Percentiles rank a stretch among this genome's conserved stretches.
Conservation (phyloP, 2,797 vertebrate genomes). For the Pseudopleuronectes americanus region DNA sequence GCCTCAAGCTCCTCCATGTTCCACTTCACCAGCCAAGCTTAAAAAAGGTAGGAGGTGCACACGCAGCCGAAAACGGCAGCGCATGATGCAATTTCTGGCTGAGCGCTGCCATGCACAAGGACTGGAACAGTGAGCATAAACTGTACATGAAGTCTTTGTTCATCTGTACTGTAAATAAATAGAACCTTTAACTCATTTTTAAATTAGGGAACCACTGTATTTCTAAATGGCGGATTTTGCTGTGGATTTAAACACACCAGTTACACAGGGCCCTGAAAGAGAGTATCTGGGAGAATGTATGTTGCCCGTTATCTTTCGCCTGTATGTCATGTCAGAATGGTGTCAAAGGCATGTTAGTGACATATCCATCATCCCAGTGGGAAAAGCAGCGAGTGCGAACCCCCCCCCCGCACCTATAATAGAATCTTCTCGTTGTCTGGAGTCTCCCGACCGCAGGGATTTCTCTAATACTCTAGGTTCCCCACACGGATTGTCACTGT, state of each 20-base stretch:
- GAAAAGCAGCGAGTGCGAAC: constrained; percentile 53
- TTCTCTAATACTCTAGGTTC: constrained; percentile 62
- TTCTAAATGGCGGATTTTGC: not conserved
- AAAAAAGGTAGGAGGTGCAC: too few species aligned
- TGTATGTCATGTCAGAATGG: constrained; percentile 42
- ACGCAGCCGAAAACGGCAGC: too few species aligned
- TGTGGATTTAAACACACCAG: not conserved
- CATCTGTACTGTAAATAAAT: not conserved
- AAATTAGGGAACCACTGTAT: too few species aligned
- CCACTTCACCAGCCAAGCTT: too few species aligned
- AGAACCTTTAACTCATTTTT: too few species aligned
- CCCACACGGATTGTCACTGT: constrained; percentile 61
- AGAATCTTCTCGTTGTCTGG: constrained; percentile 53
- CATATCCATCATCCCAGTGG: constrained; percentile 55
- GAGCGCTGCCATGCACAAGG: too few species aligned
- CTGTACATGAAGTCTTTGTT: not conserved
- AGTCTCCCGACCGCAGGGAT: constrained; percentile 47
- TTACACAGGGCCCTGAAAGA: constrained; percentile 4
- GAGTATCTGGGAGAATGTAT: not conserved
- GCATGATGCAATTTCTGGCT: too few species aligned
- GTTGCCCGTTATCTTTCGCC: constrained; percentile 46
- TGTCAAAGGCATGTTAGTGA: constrained; percentile 47
- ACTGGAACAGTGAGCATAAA: too few species aligned
- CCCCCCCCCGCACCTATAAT: constrained; percentile 26
- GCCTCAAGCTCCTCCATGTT: too few species aligned